Conservation (phyloP, 2,888 invertebrate genomes). For the Cyaniris semiargus region DNA sequence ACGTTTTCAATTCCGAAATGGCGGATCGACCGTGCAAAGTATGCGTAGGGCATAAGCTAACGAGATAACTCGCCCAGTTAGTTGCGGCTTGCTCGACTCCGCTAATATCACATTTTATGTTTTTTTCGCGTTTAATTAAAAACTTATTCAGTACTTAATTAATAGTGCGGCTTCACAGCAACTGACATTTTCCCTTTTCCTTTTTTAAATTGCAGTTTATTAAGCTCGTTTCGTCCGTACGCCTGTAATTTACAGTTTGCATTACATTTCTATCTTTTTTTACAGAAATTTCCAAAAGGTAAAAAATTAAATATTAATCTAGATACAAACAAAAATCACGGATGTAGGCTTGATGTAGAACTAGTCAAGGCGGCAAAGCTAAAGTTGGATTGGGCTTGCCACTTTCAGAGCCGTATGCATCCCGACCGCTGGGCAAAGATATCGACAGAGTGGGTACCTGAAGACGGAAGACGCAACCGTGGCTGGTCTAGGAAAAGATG, state of each 20-base stretch:
- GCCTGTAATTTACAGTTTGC: neutral
- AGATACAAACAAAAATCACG: no score
- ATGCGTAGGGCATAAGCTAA: neutral
- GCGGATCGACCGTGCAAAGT: neutral
- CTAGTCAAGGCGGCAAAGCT: no score
- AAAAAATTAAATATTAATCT: no score
- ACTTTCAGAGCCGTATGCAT: no score
- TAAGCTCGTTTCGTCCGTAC: neutral
- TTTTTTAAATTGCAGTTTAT: constrained; percentile 9
- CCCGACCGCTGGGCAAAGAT: no score
- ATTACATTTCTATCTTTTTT: neutral
- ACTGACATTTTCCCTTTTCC: constrained; percentile 6
- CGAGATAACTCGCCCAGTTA: constrained; percentile 5
- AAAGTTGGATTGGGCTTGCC: no score
- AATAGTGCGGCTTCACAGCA: neutral
- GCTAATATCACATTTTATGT: neutral
- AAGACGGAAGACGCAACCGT: no score
- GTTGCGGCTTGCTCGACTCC: neutral
- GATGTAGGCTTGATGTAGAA: no score
- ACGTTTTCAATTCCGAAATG: no score
- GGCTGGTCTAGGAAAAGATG: no score
- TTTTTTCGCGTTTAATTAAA: constrained; percentile 19
- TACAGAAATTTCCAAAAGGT: no score
- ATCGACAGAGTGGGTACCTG: no score
- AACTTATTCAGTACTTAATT: constrained; percentile 19